Evolutionary conservation across 2,113 vertebrate genomes (phyloP).

Genomic region (Emydocephalus ijimae): DNA sequence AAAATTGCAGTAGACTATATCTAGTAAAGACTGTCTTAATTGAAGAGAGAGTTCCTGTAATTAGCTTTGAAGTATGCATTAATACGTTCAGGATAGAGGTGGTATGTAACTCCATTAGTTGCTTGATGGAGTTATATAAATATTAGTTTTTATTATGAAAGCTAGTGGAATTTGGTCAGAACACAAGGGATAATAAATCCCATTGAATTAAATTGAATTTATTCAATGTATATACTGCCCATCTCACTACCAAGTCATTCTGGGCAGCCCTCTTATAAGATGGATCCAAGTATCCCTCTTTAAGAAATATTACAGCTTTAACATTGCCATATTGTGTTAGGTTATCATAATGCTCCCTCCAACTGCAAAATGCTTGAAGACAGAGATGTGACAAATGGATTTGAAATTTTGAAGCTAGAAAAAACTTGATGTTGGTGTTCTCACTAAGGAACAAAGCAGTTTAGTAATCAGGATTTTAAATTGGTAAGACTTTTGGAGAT

Average conservation of each 20-base stretch:
- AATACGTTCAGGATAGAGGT: neutral
- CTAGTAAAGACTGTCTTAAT: neutral
- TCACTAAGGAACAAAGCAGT: neutral
- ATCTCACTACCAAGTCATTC: neutral
- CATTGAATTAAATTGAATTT: neutral
- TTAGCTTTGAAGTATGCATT: neutral
- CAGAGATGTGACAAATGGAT: neutral
- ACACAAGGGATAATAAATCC: neutral
- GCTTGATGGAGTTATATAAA: neutral
- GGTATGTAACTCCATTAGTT: neutral
- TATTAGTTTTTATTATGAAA: neutral
- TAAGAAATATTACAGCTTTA: neutral
- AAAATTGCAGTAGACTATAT: neutral
- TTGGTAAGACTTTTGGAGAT: neutral
- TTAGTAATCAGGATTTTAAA: neutral
- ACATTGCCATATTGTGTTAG: neutral
- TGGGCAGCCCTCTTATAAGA: neutral
- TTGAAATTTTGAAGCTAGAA: neutral
- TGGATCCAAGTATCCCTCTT: neutral
- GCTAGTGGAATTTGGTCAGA: neutral
- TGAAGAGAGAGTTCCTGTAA: neutral
- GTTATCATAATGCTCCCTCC: neutral
- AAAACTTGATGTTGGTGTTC: neutral
- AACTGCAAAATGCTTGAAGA: neutral
- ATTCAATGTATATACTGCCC: neutral